Evolutionary conservation across 1,140 invertebrate species (phyloP).

Genomic region (Neuroterus valhalla): DNA sequence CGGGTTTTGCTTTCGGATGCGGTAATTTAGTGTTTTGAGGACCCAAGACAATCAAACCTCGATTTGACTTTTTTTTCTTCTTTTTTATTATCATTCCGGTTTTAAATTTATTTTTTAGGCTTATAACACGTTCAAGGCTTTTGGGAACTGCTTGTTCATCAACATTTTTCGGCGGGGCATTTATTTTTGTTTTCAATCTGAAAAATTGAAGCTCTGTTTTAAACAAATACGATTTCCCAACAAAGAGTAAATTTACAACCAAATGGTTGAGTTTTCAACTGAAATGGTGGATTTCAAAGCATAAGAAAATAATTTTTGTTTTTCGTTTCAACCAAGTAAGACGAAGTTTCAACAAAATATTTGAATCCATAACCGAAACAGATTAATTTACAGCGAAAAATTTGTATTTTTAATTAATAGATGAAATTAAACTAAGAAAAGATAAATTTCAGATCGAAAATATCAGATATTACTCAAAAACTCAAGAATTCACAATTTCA

Average conservation of each 20-base stretch:
- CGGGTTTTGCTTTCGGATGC: conserved; percentile 65
- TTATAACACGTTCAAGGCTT: conserved; percentile 78
- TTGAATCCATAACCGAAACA: too few species aligned
- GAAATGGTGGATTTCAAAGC: conserved; percentile 7
- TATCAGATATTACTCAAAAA: too few species aligned
- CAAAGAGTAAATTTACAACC: conserved; percentile 20
- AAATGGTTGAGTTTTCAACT: conserved; percentile 5
- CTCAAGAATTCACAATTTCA: too few species aligned
- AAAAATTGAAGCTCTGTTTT: too few species aligned
- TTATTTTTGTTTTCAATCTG: conserved; percentile 81
- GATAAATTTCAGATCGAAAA: too few species aligned
- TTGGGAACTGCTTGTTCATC: conserved; percentile 82
- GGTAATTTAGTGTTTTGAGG: conserved; percentile 25
- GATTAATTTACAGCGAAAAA: too few species aligned
- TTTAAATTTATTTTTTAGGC: conserved; percentile 75
- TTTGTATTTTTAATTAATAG: too few species aligned
- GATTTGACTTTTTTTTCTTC: conserved; percentile 64
- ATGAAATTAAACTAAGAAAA: too few species aligned
- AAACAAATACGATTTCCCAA: too few species aligned
- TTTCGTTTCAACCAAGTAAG: too few species aligned
- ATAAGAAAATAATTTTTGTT: too few species aligned
- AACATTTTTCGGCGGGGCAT: conserved; percentile 79
- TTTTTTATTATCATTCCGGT: conserved; percentile 54
- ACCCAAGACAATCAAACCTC: conserved; percentile 61
- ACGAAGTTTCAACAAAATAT: too few species aligned